phyloP scores from a whole-genome alignment of 2,888 invertebrate genomes.

The Amiota communis region DNA sequence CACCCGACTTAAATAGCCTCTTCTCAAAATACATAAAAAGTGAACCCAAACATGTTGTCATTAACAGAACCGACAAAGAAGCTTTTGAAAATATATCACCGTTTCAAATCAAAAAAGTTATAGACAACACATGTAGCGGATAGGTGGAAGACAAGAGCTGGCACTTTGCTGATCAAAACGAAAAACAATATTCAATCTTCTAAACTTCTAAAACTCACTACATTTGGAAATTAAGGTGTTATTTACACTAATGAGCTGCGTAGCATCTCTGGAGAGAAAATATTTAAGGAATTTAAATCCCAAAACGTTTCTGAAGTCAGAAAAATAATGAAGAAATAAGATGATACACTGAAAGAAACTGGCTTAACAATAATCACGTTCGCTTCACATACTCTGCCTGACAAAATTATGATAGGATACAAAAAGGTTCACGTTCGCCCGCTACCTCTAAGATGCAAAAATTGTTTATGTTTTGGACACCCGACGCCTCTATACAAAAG shows the following conservation, averaged over 20 bases:
- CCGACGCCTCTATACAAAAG: slow-evolving; percentile 33
- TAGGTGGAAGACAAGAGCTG: too few species aligned
- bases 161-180: too few species aligned
- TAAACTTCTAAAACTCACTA: too few species aligned
- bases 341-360: neutral
- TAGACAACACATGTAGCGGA: too few species aligned
- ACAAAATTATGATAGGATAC: neutral
- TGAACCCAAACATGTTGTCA: too few species aligned
- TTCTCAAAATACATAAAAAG: too few species aligned
- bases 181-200: too few species aligned
- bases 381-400: neutral
- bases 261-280: neutral
- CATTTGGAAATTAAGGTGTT: neutral
- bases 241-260: neutral
- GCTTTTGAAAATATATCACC: too few species aligned
- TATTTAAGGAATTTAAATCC: neutral
- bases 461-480: slow-evolving; percentile 38
- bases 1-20: too few species aligned
- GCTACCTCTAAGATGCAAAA: slow-evolving; percentile 34
- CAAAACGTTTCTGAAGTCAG: neutral
- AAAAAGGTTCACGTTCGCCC: neutral
- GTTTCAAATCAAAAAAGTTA: too few species aligned
- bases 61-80: too few species aligned
- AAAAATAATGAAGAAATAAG: neutral
- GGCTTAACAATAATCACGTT: neutral